Percentiles rank a stretch among this genome's conserved stretches.
phyloP scores from a whole-genome alignment of 2,888 invertebrate genomes.

The Leucoma salicis region DNA sequence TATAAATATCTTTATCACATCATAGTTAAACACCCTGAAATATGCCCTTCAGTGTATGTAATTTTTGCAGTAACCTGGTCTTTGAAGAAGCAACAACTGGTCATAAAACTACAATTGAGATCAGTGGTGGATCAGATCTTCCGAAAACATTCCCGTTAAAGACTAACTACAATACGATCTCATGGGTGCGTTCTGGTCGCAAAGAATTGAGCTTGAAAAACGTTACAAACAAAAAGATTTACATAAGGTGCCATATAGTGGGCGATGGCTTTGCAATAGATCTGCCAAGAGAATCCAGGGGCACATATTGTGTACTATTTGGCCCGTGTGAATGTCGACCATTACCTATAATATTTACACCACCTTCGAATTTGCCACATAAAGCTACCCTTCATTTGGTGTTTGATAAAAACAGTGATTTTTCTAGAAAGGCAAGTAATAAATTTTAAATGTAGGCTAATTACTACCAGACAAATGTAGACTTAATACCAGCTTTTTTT shows the following conservation, averaged over 20 bases:
- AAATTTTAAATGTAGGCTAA: not conserved
- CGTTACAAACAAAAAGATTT: constrained; percentile 53
- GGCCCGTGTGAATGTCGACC: constrained; percentile 58
- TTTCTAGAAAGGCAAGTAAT: constrained; percentile 56
- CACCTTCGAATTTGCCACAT: constrained; percentile 47
- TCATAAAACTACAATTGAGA: constrained; percentile 45
- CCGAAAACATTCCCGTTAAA: constrained; percentile 64
- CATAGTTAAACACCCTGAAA: too few relatives aligned
- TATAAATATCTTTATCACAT: too few relatives aligned
- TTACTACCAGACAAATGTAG: not conserved
- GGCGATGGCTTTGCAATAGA: constrained; percentile 71
- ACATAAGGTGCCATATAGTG: constrained; percentile 57
- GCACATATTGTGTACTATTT: constrained; percentile 55
- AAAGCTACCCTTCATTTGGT: constrained; percentile 55
- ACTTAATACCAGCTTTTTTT: not conserved
- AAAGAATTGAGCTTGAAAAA: constrained; percentile 71
- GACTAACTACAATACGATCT: constrained; percentile 55
- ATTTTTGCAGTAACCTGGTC: constrained; percentile 44
- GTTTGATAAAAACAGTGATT: constrained; percentile 59
- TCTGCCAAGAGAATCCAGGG: constrained; percentile 53
- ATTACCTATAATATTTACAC: constrained; percentile 57
- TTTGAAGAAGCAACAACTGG: constrained; percentile 59
- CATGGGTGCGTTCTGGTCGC: constrained; percentile 62
- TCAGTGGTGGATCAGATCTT: constrained; percentile 52
- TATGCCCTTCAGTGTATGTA: not conserved